A percentile compares a stretch with the other conserved stretches of the same genome.
Conservation (phyloP, 1,140 invertebrate species). For the Matsumurasca onukii region DNA sequence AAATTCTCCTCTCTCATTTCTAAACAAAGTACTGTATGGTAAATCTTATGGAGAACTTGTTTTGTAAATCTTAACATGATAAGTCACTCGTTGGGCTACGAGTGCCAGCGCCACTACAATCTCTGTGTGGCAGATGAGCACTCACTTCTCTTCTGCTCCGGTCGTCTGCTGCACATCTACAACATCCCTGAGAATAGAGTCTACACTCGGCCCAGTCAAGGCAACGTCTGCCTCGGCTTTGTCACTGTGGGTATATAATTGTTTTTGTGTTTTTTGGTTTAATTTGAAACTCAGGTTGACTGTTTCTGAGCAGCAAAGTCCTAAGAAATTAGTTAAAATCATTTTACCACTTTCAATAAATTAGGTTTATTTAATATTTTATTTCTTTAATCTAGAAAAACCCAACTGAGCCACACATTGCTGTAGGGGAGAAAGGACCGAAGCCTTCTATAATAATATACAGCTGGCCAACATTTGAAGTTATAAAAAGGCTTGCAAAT, state of each 20-base stretch:
- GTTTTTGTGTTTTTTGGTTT: too few relatives aligned
- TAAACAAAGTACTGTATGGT: too few relatives aligned
- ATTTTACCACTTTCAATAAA: too few relatives aligned
- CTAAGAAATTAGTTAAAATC: too few relatives aligned
- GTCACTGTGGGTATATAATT: conserved; percentile 60
- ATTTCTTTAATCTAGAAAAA: too few relatives aligned
- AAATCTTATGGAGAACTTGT: too few relatives aligned
- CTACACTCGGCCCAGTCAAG: conserved; percentile 67
- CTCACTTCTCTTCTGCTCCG: conserved; percentile 74
- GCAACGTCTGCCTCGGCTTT: conserved; percentile 74
- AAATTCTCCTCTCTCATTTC: too few relatives aligned
- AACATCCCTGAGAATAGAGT: conserved; percentile 63
- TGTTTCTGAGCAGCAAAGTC: too few relatives aligned
- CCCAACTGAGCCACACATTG: conserved; percentile 67
- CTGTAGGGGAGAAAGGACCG: conserved; percentile 70
- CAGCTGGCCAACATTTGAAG: conserved; percentile 73
- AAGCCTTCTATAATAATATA: conserved; percentile 78
- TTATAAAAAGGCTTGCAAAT: conserved; percentile 67
- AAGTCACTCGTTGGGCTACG: conserved; percentile 83
- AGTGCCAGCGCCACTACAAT: conserved; percentile 78
- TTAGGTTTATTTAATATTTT: too few relatives aligned
- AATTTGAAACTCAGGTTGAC: too few relatives aligned
- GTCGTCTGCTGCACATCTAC: conserved; percentile 77
- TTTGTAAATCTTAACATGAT: too few relatives aligned
- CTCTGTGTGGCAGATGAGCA: conserved; percentile 69